Percentiles rank a stretch among this genome's conserved stretches.
Evolutionary conservation across 1,140 invertebrate species (phyloP).

Genomic region (Trachymyrmex septentrionalis): DNA sequence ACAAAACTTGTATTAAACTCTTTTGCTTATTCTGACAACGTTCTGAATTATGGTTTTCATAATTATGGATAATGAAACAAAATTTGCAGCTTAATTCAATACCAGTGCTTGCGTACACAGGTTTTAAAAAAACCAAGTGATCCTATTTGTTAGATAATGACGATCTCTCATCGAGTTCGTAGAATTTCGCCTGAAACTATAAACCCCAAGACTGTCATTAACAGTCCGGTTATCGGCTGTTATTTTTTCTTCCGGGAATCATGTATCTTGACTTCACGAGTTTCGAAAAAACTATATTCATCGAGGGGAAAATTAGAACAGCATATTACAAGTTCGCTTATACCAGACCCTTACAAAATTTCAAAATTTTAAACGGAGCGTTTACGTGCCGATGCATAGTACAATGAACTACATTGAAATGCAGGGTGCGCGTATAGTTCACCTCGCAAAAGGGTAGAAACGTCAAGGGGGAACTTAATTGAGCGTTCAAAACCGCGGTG

Average conservation of each 20-base stretch:
- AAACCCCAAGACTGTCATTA: slow-evolving; percentile 77
- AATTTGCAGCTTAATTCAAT: slow-evolving; percentile 65
- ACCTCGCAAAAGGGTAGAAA: slow-evolving; percentile 60
- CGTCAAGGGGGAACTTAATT: slow-evolving; percentile 69
- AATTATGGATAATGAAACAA: slow-evolving; percentile 62
- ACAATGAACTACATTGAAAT: slow-evolving; percentile 8
- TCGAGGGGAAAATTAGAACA: background rate
- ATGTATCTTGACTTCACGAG: background rate
- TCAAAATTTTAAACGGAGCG: background rate
- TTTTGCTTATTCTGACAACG: slow-evolving; percentile 39
- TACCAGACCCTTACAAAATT: background rate
- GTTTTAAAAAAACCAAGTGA: slow-evolving; percentile 37
- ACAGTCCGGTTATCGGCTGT: slow-evolving; percentile 39
- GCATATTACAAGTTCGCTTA: background rate
- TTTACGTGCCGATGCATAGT: background rate
- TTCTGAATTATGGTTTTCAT: slow-evolving; percentile 65
- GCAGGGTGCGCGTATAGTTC: slow-evolving; percentile 46
- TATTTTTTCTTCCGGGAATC: background rate
- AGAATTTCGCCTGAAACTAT: slow-evolving; percentile 75
- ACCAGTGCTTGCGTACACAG: slow-evolving; percentile 30
- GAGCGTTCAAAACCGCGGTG: slow-evolving; percentile 73
- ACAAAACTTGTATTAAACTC: slow-evolving; percentile 43
- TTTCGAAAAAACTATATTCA: background rate
- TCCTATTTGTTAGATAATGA: slow-evolving; percentile 65
- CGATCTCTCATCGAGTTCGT: slow-evolving; percentile 69